phyloP scores from a whole-genome alignment of 2,797 vertebrate species.

The Phrynocephalus vlangalii region DNA sequence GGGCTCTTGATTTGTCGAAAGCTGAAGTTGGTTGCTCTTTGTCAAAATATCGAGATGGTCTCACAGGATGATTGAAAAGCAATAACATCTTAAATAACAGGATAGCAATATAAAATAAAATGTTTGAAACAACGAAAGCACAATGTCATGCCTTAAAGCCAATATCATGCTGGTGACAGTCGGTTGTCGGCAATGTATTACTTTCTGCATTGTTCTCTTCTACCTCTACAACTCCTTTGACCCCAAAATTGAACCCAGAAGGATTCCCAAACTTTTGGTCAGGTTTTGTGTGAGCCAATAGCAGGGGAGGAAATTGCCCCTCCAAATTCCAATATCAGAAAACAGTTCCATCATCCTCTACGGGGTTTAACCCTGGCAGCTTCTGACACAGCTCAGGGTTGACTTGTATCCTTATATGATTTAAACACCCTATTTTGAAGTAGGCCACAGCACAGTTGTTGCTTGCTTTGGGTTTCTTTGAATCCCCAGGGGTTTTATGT shows the following conservation, averaged over 20 bases:
- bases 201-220: no score
- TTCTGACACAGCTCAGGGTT: not conserved
- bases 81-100: constrained; percentile 8
- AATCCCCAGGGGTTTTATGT: not conserved
- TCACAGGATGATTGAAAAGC: not conserved
- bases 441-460: not conserved
- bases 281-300: no score
- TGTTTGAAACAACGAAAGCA: no score
- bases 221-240: no score
- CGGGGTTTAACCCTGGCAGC: not conserved
- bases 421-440: not conserved
- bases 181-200: not conserved
- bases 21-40: not conserved
- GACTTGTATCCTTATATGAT: not conserved
- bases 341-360: no score
- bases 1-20: not conserved
- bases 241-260: no score
- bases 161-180: not conserved
- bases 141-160: no score
- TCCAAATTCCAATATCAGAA: no score
- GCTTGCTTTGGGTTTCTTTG: not conserved
- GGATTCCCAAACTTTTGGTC: no score
- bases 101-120: not conserved
- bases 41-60: not conserved
- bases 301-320: no score